Percentiles rank a stretch among this genome's conserved stretches.
These are phyloP conservation scores for Heliconius himera DNA, from an alignment of 1,140 invertebrate species.

Conservation along the genomic window DNA sequence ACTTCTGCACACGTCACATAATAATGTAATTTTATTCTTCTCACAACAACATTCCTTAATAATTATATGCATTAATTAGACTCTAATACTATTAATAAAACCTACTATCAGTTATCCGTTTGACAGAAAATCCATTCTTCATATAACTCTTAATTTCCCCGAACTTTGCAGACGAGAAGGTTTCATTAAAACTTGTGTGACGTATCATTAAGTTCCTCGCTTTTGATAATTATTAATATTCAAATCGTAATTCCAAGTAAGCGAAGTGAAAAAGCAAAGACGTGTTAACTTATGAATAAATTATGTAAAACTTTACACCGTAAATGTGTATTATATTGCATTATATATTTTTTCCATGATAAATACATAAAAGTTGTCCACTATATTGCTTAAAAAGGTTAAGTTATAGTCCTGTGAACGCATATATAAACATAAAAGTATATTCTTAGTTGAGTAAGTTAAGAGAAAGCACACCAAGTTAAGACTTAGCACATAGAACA, in stretches of 20 bases:
- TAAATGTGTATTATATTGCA: slow-evolving; percentile 29
- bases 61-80: not conserved
- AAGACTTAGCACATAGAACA: not conserved
- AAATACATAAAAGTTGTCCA: not conserved
- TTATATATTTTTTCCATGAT: not conserved
- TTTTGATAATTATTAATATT: slow-evolving; percentile 78
- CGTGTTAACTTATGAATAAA: slow-evolving; percentile 76
- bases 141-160: slow-evolving; percentile 73
- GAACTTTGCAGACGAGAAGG: slow-evolving; percentile 66
- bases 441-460: not conserved
- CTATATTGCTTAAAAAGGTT: not conserved
- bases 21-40: not conserved
- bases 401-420: not conserved
- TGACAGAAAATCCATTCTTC: slow-evolving; percentile 65
- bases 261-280: slow-evolving; percentile 74
- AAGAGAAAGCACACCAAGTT: not conserved
- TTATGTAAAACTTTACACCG: slow-evolving; percentile 52
- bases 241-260: slow-evolving; percentile 73
- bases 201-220: slow-evolving; percentile 76
- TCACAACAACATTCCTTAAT: not conserved
- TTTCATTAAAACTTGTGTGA: slow-evolving; percentile 81
- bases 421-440: not conserved
- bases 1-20: not conserved
- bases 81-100: slow-evolving; percentile 5
- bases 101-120: slow-evolving; percentile 25